Evolutionary conservation across 2,888 invertebrate species (phyloP), one percentile per base, ranked within the genome.

Genomic region (Carcina quercana): DNA sequence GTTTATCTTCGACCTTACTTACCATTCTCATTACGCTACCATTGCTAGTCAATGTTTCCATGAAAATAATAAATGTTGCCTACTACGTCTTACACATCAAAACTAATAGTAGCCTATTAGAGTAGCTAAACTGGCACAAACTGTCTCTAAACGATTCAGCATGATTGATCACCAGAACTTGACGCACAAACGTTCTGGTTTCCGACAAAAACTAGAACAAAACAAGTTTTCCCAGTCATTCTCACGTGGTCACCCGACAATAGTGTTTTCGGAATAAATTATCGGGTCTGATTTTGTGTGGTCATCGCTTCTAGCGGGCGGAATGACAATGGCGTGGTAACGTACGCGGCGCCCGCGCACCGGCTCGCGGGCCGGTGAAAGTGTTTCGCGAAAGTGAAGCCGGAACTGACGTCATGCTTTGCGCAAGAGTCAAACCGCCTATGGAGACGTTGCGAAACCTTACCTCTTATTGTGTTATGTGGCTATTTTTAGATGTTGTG

Each of bases 301-400:
- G 56, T 54, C 54, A 61, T 59, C 52, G 57, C 47, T 57, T 46
- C 37, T 50, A 48, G 48, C 54, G 48, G 38, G 34, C 35, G 34
- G 62, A 65, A 63, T 68, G 53, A 62, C 66, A 68, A 68, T 62
- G 57, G 47, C 17, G n/a, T 11, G 7, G 30, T 10, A 30, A 17
- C 39, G 35, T 38, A 38, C 54, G 57, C 59, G 59, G 63, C 53
- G 61, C 65, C 59, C 43, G 44, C 55, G 47, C 47, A 44, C 15
- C 32, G 30, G 40, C 32, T 30, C 32, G 40, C 53, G 50, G 40
- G 42, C 60, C 57, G 74, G 82, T 72, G 83, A 83, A 82, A 82
- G 82, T 83, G 75, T 68, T 67, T 67, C 61, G 79, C 76, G 84
- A 83, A 82, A 84, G 84, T 73, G 78, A 82, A 80, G 68, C 78